Conservation (phyloP, 2,888 invertebrate genomes). For the Resseliella maxima region DNA sequence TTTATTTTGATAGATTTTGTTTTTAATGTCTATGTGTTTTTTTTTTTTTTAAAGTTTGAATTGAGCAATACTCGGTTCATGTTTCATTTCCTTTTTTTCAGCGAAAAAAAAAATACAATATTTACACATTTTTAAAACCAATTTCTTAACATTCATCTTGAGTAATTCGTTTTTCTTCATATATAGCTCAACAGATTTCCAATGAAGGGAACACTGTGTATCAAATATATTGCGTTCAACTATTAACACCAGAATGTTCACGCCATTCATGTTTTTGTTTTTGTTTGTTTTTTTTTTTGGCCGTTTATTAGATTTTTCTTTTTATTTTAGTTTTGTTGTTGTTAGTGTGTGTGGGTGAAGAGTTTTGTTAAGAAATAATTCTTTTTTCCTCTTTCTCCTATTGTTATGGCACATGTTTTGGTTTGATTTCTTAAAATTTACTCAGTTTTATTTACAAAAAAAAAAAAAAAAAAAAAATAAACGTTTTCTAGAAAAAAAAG, state of each 20-base stretch:
- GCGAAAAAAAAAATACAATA: not conserved
- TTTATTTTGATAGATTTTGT: not conserved
- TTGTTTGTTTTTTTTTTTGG: too few relatives aligned
- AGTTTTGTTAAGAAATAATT: not conserved
- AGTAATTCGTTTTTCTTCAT: not conserved
- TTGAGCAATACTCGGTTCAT: not conserved
- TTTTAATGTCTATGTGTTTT: not conserved
- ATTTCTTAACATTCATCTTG: not conserved
- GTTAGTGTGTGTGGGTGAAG: not conserved
- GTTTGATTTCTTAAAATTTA: slow-evolving; percentile 32
- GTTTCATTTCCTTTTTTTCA: not conserved
- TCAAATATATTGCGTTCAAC: too few relatives aligned
- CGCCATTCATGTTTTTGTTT: too few relatives aligned
- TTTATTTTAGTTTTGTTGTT: too few relatives aligned
- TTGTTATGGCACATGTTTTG: slow-evolving; percentile 45
- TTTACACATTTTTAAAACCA: not conserved
- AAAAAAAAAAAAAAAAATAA: not conserved
- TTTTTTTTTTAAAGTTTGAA: too few relatives aligned
- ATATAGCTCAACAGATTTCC: too few relatives aligned
- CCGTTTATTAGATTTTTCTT: too few relatives aligned
- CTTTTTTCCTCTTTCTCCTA: not conserved
- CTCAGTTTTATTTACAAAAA: slow-evolving; percentile 12
- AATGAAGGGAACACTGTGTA: too few relatives aligned
- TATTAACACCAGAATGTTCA: too few relatives aligned
- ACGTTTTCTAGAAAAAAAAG: too few relatives aligned